Evolutionary conservation across 1,140 invertebrate species (phyloP).

Genomic region (Centruroides vittatus): DNA sequence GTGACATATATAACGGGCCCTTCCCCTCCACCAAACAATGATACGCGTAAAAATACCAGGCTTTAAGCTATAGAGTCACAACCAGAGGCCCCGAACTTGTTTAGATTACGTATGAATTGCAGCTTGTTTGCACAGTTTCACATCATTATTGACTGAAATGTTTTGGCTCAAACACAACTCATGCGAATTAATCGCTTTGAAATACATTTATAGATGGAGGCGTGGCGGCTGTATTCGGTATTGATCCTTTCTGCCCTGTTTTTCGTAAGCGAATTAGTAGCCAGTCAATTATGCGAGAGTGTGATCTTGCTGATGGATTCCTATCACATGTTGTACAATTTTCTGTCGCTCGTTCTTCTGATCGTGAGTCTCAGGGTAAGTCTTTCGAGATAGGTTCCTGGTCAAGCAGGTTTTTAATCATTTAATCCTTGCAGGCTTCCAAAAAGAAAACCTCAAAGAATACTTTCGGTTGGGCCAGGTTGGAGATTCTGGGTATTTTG

Average conservation of each 20-base stretch:
- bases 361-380: constrained; percentile 78
- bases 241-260: constrained; percentile 51
- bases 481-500: constrained; percentile 65
- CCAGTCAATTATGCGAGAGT: constrained; percentile 64
- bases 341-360: constrained; percentile 72
- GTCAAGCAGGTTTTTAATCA: not conserved
- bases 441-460: constrained; percentile 68
- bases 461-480: constrained; percentile 81
- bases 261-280: constrained; percentile 53
- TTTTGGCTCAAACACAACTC: too few species aligned
- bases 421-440: constrained; percentile 56
- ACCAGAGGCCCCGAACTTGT: too few species aligned
- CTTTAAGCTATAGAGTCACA: too few species aligned
- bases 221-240: constrained; percentile 27
- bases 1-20: too few species aligned
- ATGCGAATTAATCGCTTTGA: too few species aligned
- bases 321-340: constrained; percentile 77
- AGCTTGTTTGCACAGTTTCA: too few species aligned
- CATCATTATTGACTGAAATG: too few species aligned
- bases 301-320: constrained; percentile 66
- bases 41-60: too few species aligned
- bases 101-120: too few species aligned
- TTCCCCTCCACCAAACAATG: too few species aligned
- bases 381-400: not conserved
- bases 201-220: too few species aligned